Percentiles rank a stretch among this genome's conserved stretches.
phyloP scores from a whole-genome alignment of 2,797 vertebrate genomes.

The Pogonophryne albipinna region DNA sequence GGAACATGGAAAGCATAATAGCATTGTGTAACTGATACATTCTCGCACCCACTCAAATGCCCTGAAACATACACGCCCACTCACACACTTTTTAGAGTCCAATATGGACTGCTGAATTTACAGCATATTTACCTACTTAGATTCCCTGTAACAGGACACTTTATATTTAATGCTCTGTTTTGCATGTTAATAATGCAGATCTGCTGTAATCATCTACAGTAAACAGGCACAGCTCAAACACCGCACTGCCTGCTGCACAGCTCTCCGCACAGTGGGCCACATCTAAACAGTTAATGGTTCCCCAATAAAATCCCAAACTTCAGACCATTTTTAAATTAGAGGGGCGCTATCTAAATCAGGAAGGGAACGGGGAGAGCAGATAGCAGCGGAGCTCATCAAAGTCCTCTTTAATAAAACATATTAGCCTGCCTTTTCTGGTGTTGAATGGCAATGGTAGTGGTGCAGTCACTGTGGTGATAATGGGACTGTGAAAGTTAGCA shows the following conservation, averaged over 20 bases:
- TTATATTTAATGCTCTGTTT: constrained; percentile 24
- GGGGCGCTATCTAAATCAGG: constrained; percentile 66
- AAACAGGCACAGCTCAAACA: constrained; percentile 73
- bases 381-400: constrained; percentile 78
- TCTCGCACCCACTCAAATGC: constrained; percentile 23
- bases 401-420: constrained; percentile 85
- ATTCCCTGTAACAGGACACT: constrained; percentile 22
- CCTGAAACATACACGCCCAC: constrained; percentile 26
- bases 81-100: constrained; percentile 28
- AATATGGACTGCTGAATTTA: constrained; percentile 35
- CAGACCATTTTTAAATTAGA: constrained; percentile 74
- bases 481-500: constrained; percentile 23
- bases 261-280: constrained; percentile 56
- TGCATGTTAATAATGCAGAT: constrained; percentile 52
- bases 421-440: constrained; percentile 55
- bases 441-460: constrained; percentile 38
- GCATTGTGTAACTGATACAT: constrained; percentile 68
- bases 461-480: constrained; percentile 44
- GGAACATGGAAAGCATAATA: constrained; percentile 48
- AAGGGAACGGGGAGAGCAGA: constrained; percentile 58
- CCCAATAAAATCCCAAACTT: constrained; percentile 68
- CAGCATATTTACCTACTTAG: constrained; percentile 20
- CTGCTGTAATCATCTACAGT: constrained; percentile 45
- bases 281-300: constrained; percentile 77
- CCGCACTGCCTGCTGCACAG: constrained; percentile 30